Evolutionary conservation across 2,113 vertebrate species (phyloP).

Genomic region (Polypterus senegalus): DNA sequence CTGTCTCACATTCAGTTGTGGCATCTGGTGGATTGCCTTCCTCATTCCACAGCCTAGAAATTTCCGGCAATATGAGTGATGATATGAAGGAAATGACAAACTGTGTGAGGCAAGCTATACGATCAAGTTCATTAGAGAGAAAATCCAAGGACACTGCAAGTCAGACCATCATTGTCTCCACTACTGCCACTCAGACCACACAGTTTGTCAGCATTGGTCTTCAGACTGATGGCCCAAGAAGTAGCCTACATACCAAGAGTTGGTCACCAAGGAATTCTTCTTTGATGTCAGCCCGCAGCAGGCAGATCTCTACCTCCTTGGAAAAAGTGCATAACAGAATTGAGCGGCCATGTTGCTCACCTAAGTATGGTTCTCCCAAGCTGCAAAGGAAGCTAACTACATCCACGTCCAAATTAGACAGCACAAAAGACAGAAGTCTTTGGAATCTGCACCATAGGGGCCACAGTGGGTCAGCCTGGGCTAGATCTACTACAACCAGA

Average conservation of each 20-base stretch:
- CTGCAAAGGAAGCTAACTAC: slow-evolving; percentile 69
- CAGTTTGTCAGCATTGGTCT: slow-evolving; percentile 74
- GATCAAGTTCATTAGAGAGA: slow-evolving; percentile 85
- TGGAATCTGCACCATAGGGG: slow-evolving; percentile 87
- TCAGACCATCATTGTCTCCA: slow-evolving; percentile 63
- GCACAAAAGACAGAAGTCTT: slow-evolving; percentile 75
- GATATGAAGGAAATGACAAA: slow-evolving; percentile 99
- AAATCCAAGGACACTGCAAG: slow-evolving; percentile 76
- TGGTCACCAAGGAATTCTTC: slow-evolving; percentile 80
- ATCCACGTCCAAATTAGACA: slow-evolving; percentile 79
- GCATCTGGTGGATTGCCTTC: slow-evolving; percentile 46
- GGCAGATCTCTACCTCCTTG: slow-evolving; percentile 87
- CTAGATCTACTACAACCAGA: slow-evolving; percentile 89
- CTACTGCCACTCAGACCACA: slow-evolving; percentile 72
- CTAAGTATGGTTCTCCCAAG: slow-evolving; percentile 90
- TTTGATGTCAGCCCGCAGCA: slow-evolving; percentile 67
- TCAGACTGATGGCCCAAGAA: slow-evolving; percentile 67
- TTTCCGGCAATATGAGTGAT: slow-evolving; percentile 87
- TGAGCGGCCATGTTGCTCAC: slow-evolving; percentile 86
- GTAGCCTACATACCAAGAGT: slow-evolving; percentile 64
- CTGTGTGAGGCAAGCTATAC: slow-evolving; percentile 89
- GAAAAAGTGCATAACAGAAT: slow-evolving; percentile 89
- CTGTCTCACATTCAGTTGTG: slow-evolving; percentile 27
- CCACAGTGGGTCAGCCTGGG: slow-evolving; percentile 87
- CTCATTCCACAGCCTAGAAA: slow-evolving; percentile 68